Conservation (phyloP, 2,113 vertebrate genomes). For the Misgurnus mizolepis region DNA sequence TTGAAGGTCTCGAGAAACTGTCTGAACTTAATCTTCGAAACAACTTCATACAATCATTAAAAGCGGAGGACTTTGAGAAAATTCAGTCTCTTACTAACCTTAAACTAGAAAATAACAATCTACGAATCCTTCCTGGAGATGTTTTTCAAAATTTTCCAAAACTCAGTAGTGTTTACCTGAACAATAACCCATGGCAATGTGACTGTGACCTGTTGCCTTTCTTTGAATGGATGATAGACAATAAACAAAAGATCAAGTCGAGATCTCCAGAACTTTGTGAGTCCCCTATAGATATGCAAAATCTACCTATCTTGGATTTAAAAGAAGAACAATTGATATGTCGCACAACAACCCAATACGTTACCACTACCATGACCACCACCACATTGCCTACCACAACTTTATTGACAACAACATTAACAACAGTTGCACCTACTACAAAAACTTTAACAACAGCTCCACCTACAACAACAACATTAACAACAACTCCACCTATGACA, state of each 20-base stretch:
- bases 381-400: slow-evolving; percentile 4
- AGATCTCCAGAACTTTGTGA: slow-evolving; percentile 60
- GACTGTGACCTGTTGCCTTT: slow-evolving; percentile 78
- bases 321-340: slow-evolving; percentile 69
- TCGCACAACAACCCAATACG: slow-evolving; percentile 19
- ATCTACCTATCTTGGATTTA: slow-evolving; percentile 58
- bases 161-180: slow-evolving; percentile 70
- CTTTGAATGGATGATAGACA: slow-evolving; percentile 65
- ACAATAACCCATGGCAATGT: slow-evolving; percentile 79
- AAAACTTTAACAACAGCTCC: neutral
- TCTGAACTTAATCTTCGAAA: slow-evolving; percentile 69
- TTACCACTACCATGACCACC: neutral
- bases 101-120: slow-evolving; percentile 66
- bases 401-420: no score
- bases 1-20: slow-evolving; percentile 71
- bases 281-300: slow-evolving; percentile 66
- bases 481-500: slow-evolving; percentile 1
- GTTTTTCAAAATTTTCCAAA: slow-evolving; percentile 65
- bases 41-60: slow-evolving; percentile 67
- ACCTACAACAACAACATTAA: neutral
- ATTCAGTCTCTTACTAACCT: slow-evolving; percentile 68
- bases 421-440: no score
- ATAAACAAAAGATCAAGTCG: slow-evolving; percentile 57
- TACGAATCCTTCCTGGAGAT: slow-evolving; percentile 61
- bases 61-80: slow-evolving; percentile 61